Conservation (phyloP, 1,140 invertebrate species). For the Dryas iulia region DNA sequence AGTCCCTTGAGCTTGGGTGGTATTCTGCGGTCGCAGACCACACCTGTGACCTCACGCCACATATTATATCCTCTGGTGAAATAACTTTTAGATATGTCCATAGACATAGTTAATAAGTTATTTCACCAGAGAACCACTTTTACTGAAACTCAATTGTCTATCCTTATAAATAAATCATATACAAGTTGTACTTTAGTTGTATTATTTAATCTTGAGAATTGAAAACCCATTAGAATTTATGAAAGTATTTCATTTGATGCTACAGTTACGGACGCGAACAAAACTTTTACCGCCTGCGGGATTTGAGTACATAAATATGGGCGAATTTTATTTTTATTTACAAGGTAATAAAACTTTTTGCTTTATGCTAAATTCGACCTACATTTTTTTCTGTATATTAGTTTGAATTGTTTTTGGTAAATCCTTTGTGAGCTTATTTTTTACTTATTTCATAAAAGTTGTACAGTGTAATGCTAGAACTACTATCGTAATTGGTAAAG, state of each 20-base stretch:
- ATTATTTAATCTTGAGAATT: background rate
- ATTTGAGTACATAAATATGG: background rate
- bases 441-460: too few relatives aligned
- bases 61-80: too few relatives aligned
- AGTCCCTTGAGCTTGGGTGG: too few relatives aligned
- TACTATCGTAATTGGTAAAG: too few relatives aligned
- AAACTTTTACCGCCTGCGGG: slow-evolving; percentile 1
- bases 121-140: background rate
- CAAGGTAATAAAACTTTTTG: slow-evolving; percentile 12
- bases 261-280: background rate
- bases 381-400: background rate
- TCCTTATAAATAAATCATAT: background rate
- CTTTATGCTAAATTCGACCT: background rate
- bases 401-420: background rate
- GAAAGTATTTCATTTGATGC: background rate
- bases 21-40: too few relatives aligned
- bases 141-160: too few relatives aligned
- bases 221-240: background rate
- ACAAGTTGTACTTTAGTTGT: background rate
- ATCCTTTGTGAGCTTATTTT: too few relatives aligned
- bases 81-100: too few relatives aligned
- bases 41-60: too few relatives aligned
- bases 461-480: too few relatives aligned
- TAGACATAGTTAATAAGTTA: too few relatives aligned
- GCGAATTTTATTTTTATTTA: slow-evolving; percentile 6